Evolutionary conservation across 2,797 vertebrate species (phyloP), one percentile per base, ranked within the genome.

Genomic region (Enteromius mattozi): DNA sequence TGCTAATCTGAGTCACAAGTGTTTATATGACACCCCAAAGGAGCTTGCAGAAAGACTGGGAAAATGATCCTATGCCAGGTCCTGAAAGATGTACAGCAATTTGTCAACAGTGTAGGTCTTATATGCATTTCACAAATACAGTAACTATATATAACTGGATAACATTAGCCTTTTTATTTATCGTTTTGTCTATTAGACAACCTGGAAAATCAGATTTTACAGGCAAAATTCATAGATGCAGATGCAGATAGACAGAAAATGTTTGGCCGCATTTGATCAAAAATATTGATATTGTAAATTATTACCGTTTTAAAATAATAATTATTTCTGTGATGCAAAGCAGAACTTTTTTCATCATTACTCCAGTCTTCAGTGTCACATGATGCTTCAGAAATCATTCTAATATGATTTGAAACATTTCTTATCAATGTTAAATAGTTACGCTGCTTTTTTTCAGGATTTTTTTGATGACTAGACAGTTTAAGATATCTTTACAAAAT

Each of bases 21-120:
- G 42, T 81, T 70, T 70, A 70, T 49, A 81, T 6, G 49, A 54
- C 4, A 80, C 21, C 61, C 27, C 27, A 42, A 56, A 59, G 16
- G 14, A 56, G 33, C 40, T 59, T 42, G 49, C 66, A 71, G 66
- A 68, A 80, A 24, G 30, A 37, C 63, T 80, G 78, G 10, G 77
- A 54, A 54, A 49, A 69, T 16, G 14, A 24, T 35, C 3, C 13
- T 24, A 13, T 13, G 19, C 61, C 61, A 47, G 16, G 24, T 63
- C 24, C 17, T 30, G 63, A 27, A 19, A 78, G 6, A 66, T 19
- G 9, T 40, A 10, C 33, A 45, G 24, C 8, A 63, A 21, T 78
- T 45, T 27, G 21, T 78, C 16, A 27, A 27, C 35, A 65, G 47
- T 21, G 10, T 24, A 59, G 21, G 42, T 66, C 12, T 66, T 17